Base-by-base conservation (phyloP, 1,140 invertebrate species). In the Hyles vespertilio region DNA sequence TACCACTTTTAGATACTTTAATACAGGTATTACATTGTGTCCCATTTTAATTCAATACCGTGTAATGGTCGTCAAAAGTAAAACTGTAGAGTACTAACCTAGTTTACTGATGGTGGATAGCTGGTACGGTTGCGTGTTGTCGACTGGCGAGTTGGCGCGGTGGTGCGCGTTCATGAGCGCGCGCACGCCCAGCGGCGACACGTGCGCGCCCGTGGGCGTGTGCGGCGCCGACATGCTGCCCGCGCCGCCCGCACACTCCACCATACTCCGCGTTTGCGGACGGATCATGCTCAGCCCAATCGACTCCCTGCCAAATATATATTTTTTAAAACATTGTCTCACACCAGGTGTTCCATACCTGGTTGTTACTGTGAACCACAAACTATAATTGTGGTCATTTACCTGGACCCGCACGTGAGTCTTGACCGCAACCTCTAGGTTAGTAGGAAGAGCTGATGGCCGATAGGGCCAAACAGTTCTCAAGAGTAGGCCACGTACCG, bases 221-320 rank as follows among this genome's bases (percentile, higher is more conserved):
- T 66, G 64, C 57, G 64, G 64, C 75, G 54, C 77, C 51, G 50
- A 81, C 55, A 33, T 70, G 63, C 32, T 71, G 55, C 57, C 63
- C 61, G 50, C 55, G 55, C 59, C 8, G 63, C 45, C 2, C 70
- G 71, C 32, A 74, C 69, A 70, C 4, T 79, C 73, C 44, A 83
- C 77, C 72, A 84, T 73, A 63, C 81, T 83, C 66, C 69, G 75
- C 2, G 81, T 72, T 61, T 82, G 74, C 11, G 73, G 33, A 32
- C 51, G 32, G 11, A 32, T 4, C 11, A 50, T 66, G 36, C 8
- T 8, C 50, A 73, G 44, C 51, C 81, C 76, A 5, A 72, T 53
- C 63, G 11, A 32, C 5, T n/a, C 22, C 32, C 12, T 59, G 44
- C 3, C 11, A 8, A 51, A 47, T 3, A 11, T 10, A 11, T 32